These are phyloP conservation scores for Ips nitidus DNA, from an alignment of 1,140 invertebrate genomes.

Conservation along the genomic window DNA sequence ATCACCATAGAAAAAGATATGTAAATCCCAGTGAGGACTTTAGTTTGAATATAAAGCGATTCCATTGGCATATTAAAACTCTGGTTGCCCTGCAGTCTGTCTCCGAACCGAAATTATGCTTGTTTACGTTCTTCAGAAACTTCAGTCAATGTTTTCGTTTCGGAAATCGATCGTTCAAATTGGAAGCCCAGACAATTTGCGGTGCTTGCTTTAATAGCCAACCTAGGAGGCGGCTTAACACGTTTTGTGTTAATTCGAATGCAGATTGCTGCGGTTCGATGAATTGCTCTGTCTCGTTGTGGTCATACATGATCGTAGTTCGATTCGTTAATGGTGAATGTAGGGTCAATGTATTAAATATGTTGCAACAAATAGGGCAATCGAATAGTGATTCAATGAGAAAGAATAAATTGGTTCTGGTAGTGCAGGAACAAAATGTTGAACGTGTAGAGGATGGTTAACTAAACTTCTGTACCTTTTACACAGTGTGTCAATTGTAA, in stretches of 20 bases:
- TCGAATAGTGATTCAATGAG: no score
- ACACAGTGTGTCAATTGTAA: no score
- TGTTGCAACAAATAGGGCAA: no score
- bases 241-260: constrained; percentile 3
- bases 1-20: constrained; percentile 4
- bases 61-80: constrained; percentile 1
- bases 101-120: neutral
- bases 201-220: neutral
- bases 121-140: neutral
- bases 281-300: neutral
- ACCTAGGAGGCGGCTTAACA: neutral
- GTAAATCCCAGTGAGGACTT: neutral
- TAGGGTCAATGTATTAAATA: no score
- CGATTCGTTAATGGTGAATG: neutral
- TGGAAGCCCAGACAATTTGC: neutral
- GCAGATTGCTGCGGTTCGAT: neutral
- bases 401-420: no score
- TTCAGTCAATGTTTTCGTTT: neutral
- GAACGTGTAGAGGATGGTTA: no score
- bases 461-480: no score
- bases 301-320: neutral
- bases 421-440: no score
- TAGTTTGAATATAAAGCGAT: neutral
- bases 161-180: neutral
- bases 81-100: neutral